phyloP scores from a whole-genome alignment of 2,888 invertebrate genomes.

The Amphipyra berbera region DNA sequence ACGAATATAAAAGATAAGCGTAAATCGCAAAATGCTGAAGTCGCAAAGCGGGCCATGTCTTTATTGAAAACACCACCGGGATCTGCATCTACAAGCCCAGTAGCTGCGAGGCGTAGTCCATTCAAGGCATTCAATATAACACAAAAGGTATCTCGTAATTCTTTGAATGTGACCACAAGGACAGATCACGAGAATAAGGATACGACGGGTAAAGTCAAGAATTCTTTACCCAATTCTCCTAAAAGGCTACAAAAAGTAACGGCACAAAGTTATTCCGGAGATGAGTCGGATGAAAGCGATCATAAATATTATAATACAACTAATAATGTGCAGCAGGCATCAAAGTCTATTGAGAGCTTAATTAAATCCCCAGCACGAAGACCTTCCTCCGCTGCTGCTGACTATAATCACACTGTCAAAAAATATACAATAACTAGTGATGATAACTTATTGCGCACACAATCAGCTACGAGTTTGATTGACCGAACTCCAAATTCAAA shows the following conservation, averaged over 20 bases:
- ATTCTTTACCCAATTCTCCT: constrained; percentile 20
- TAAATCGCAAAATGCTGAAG: constrained; percentile 65
- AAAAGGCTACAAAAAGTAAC: constrained; percentile 38
- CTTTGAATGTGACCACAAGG: constrained; percentile 17
- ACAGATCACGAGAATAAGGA: constrained; percentile 13
- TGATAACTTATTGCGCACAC: constrained; percentile 66
- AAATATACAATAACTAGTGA: constrained; percentile 64
- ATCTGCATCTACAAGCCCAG: constrained; percentile 72
- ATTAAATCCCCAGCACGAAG: constrained; percentile 80
- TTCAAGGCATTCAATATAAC: constrained; percentile 35
- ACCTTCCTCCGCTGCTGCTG: constrained; percentile 73
- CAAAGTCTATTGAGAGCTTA: constrained; percentile 75
- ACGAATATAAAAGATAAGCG: constrained; percentile 64
- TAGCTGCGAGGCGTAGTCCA: constrained; percentile 49
- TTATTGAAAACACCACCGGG: constrained; percentile 78
- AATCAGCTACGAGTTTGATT: constrained; percentile 70
- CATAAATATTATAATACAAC: constrained; percentile 65
- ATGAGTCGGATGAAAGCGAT: constrained; percentile 66
- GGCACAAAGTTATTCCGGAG: constrained; percentile 55
- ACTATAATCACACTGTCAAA: constrained; percentile 60
- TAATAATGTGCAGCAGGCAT: constrained; percentile 60
- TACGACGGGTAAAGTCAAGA: constrained; percentile 20
- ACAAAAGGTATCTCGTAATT: constrained; percentile 19
- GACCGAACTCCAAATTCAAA: constrained; percentile 50
- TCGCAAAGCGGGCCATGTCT: constrained; percentile 74